Evolutionary conservation across 53 echinoderm and acorn worm species (phyloP).

Genomic region (Holothuria leucospilota): DNA sequence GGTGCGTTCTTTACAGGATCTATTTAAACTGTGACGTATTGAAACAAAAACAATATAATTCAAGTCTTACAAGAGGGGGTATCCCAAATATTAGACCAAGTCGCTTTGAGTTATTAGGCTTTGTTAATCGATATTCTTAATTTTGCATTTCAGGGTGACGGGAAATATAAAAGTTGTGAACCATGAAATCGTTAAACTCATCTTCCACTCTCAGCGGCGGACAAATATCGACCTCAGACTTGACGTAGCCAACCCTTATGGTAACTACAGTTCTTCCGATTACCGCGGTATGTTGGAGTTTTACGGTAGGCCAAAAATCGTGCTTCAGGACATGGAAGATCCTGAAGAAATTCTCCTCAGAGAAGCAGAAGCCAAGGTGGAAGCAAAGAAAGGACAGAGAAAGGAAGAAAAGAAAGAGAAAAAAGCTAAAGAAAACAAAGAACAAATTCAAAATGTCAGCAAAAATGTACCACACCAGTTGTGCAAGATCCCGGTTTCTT

Average conservation of each 20-base stretch:
- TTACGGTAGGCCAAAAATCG: slow-evolving; percentile 82
- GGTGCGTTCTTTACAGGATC: too few species aligned
- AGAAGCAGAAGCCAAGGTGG: slow-evolving; percentile 89
- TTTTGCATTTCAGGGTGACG: slow-evolving; percentile 58
- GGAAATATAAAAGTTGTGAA: slow-evolving; percentile 83
- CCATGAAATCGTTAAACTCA: slow-evolving; percentile 58
- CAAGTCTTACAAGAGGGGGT: too few species aligned
- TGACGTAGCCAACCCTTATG: slow-evolving; percentile 77
- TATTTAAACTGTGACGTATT: too few species aligned
- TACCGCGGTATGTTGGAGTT: slow-evolving; percentile 93
- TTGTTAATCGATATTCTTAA: too few species aligned
- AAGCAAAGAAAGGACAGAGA: slow-evolving; percentile 75
- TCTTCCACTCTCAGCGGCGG: slow-evolving; percentile 84
- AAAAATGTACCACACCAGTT: slow-evolving; percentile 64
- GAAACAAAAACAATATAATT: too few species aligned
- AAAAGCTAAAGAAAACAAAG: slow-evolving; percentile 58
- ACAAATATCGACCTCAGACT: slow-evolving; percentile 71
- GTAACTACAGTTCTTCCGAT: slow-evolving; percentile 90
- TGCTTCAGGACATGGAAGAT: slow-evolving; percentile 86
- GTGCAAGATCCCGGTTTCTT: slow-evolving; percentile 83
- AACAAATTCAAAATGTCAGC: slow-evolving; percentile 58
- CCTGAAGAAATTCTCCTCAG: slow-evolving; percentile 88
- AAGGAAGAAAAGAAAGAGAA: slow-evolving; percentile 72
- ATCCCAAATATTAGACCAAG: too few species aligned
- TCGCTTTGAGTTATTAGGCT: too few species aligned